These are phyloP conservation scores for Herpetotheres cachinnans DNA, from an alignment of 2,113 vertebrate genomes.

Conservation along the genomic window DNA sequence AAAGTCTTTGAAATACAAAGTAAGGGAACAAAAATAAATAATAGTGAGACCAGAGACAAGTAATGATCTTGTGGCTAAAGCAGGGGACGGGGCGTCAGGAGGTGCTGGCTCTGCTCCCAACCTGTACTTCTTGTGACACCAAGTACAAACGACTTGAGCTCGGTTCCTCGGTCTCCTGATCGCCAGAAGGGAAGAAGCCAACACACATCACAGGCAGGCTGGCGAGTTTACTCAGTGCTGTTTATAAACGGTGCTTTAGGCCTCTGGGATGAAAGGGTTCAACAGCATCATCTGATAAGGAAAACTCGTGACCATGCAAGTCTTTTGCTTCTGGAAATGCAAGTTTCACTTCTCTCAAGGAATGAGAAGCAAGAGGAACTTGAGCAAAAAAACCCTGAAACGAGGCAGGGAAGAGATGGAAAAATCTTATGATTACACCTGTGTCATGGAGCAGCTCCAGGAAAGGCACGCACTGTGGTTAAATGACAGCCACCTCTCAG, in stretches of 20 bases:
- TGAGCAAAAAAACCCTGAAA: not conserved
- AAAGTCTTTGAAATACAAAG: not conserved
- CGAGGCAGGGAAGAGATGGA: not conserved
- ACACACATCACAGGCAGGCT: not conserved
- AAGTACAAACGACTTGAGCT: not conserved
- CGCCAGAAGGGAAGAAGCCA: not conserved
- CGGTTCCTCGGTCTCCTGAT: not conserved
- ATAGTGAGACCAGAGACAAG: not conserved
- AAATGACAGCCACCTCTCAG: not conserved
- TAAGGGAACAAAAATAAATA: not conserved
- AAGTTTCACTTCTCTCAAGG: slow-evolving; percentile 38
- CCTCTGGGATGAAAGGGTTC: not conserved
- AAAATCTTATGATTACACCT: not conserved
- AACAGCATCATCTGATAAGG: slow-evolving; percentile 17
- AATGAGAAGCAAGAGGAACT: not conserved
- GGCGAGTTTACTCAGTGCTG: not conserved
- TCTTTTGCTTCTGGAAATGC: not conserved
- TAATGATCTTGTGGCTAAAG: not conserved
- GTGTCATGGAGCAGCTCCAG: accelerated
- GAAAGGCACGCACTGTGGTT: not conserved
- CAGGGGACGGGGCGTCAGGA: not conserved
- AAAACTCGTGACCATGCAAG: not conserved
- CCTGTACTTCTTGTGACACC: not conserved
- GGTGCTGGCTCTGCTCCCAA: not conserved
- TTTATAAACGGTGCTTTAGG: not conserved